Conservation (phyloP, 2,888 invertebrate species). For the Steinernema hermaphroditum region DNA sequence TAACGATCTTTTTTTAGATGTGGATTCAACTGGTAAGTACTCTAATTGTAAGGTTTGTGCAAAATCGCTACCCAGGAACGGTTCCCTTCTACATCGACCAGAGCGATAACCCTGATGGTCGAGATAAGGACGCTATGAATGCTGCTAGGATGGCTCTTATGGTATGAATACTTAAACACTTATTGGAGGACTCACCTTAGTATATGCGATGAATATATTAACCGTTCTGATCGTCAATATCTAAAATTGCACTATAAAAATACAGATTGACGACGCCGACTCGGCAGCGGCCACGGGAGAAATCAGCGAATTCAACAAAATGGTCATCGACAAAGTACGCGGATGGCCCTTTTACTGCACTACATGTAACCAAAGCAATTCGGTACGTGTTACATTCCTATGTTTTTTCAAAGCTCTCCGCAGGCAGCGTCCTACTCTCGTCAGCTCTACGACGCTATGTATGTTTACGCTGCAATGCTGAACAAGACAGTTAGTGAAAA, state of each 20-base stretch:
- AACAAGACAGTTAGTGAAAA: conserved; percentile 5
- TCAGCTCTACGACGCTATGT: conserved; percentile 31
- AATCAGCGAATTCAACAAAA: neutral
- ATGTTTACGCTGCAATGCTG: conserved; percentile 6
- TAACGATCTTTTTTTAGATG: no score
- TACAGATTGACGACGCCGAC: conserved; percentile 2
- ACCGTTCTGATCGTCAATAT: no score
- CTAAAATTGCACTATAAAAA: no score
- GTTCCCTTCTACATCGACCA: conserved; percentile 43
- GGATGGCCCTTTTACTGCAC: conserved; percentile 31
- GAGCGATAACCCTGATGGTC: conserved; percentile 33
- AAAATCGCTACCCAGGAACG: conserved; percentile 10
- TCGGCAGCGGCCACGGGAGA: neutral
- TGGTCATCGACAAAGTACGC: neutral
- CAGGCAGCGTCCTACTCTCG: conserved; percentile 14
- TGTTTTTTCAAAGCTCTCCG: no score
- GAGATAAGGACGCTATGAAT: conserved; percentile 39
- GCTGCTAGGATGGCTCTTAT: conserved; percentile 29
- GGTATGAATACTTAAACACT: no score
- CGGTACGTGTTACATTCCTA: no score
- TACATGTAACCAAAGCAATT: neutral
- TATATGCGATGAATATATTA: no score
- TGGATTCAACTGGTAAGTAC: no score
- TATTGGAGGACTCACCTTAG: no score
- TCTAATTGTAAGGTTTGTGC: no score